Base-by-base conservation (phyloP, 2,888 invertebrate genomes). In the Zelleria hepariella region DNA sequence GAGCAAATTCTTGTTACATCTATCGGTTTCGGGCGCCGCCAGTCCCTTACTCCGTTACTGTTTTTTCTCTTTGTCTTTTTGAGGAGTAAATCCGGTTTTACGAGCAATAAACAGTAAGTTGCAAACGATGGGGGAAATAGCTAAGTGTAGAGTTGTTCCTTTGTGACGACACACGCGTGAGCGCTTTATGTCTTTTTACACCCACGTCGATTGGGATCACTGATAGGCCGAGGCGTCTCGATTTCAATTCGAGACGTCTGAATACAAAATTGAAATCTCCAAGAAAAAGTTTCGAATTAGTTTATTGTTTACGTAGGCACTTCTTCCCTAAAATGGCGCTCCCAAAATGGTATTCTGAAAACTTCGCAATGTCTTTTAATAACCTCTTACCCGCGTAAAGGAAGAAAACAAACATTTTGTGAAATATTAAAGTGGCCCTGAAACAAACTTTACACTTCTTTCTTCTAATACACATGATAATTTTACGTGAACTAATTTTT, bases 361-460 rank as follows among this genome's bases (percentile, higher is more conserved):
- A 42, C 32, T 42, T 42, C 32, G 10, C 32, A 10, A 42, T 42
- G 32, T 42, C 15, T 15, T 42, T 32, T 42, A 42, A 0, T 42
- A 42, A 15, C 32, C 32, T 42, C 15, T 42, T 4, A 10, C 1
- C 4, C 15, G 32, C 32, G 32, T 42, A 42, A 42, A 42, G 15
- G 32, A 42, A 42, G 2, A 32, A 32, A 32, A 32, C 32, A 42
- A 42, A 42, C 32, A 42, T 42, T 42, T 42, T 42, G 15, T 54
- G 7, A 54, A 54, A 26, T 54, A 54, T 26, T 54, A 26, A 54
- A 27, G 18, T 25, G 26, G 54, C 25, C 26, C 18, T 25, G 27
- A 26, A 54, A 54, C 54, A 26, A 54, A 54, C 54, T 54, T 18
- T 18, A n/a, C n/a, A n/a, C n/a, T n/a, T n/a, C n/a, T n/a, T n/a